These are phyloP conservation scores for Bubo scandiacus DNA, from an alignment of 2,113 vertebrate species.

Conservation along the genomic window DNA sequence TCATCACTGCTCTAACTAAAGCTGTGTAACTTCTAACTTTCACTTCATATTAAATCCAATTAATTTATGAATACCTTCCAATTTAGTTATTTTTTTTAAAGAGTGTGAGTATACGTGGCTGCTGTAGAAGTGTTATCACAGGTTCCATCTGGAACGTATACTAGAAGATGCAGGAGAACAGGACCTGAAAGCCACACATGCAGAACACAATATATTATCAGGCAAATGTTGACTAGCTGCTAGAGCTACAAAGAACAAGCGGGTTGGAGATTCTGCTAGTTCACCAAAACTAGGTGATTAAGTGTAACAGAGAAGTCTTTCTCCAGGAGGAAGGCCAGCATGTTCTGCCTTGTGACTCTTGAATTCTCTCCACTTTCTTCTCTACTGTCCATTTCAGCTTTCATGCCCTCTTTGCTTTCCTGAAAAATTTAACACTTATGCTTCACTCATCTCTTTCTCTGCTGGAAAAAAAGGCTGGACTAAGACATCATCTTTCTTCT, in stretches of 20 bases:
- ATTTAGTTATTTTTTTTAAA: neutral
- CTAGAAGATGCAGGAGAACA: neutral
- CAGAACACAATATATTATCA: neutral
- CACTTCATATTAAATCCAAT: slow-evolving; percentile 30
- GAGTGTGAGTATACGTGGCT: neutral
- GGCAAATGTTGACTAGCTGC: neutral
- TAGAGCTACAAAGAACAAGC: neutral
- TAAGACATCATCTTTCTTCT: neutral
- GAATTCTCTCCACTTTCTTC: neutral
- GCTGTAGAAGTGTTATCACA: neutral
- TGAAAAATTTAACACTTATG: neutral
- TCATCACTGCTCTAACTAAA: slow-evolving; percentile 3
- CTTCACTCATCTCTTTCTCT: neutral
- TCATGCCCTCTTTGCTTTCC: neutral
- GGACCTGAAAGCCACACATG: neutral
- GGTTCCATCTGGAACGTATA: neutral
- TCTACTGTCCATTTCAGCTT: neutral
- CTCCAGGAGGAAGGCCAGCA: neutral
- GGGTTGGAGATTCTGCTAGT: neutral
- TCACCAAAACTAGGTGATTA: neutral
- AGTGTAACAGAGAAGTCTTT: neutral
- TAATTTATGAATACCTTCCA: slow-evolving; percentile 6
- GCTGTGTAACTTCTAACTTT: slow-evolving; percentile 1
- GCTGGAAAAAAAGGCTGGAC: neutral
- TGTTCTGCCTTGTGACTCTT: neutral